phyloP scores from a whole-genome alignment of 2,113 vertebrate genomes.

The Chloebia gouldiae region DNA sequence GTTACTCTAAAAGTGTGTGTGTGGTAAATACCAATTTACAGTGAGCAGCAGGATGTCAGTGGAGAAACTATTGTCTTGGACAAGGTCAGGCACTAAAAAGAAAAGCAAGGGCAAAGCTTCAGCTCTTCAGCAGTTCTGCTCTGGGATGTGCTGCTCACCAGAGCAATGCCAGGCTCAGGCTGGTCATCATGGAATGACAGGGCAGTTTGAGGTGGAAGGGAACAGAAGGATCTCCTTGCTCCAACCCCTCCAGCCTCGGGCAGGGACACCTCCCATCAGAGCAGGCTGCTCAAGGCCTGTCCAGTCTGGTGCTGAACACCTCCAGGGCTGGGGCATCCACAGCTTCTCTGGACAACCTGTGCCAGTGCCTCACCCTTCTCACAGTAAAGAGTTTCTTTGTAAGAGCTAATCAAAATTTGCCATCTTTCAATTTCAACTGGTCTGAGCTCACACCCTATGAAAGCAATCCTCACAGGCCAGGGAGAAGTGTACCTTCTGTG shows the following conservation, averaged over 20 bases:
- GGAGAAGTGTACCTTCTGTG: fast-evolving
- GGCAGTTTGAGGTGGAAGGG: neutral
- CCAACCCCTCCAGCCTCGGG: neutral
- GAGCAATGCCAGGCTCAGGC: neutral
- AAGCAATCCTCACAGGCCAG: neutral
- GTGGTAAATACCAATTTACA: neutral
- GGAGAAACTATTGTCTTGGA: neutral
- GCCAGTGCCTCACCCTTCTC: neutral
- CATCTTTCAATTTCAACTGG: neutral
- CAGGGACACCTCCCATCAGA: neutral
- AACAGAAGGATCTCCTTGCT: neutral
- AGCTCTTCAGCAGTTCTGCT: neutral
- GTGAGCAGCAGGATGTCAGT: neutral
- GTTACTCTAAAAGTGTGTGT: neutral
- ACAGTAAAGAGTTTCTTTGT: neutral
- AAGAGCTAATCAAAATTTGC: neutral
- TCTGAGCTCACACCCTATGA: neutral
- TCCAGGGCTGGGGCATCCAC: neutral
- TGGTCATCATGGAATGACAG: neutral
- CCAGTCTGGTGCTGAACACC: neutral
- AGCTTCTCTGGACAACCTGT: neutral
- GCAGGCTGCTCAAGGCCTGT: neutral
- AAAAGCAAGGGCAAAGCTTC: neutral
- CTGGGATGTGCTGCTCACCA: neutral
- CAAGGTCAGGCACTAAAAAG: neutral